Evolutionary conservation across 2,113 vertebrate species (phyloP), one percentile per base, ranked within the genome.

Genomic region (Aegithalos caudatus): DNA sequence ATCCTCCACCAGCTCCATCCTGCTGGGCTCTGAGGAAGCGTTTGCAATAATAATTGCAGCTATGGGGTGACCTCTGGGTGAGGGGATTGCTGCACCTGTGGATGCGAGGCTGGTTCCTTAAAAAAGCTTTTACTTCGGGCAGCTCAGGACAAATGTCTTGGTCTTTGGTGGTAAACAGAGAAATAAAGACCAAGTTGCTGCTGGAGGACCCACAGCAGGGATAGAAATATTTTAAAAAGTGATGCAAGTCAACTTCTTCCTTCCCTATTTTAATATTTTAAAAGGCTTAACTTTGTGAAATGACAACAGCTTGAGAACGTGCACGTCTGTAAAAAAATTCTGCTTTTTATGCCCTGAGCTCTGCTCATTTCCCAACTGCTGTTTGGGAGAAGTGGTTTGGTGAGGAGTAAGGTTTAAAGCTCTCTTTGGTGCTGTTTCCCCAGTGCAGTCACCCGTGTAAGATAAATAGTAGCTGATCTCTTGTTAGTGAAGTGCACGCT

Each of bases 381-480:
- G 25, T 15, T 60, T 24, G 38, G 61, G n/a, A 48, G 31, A 54
- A 87, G 45, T 2, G 35, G 18, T 3, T 37, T n/a, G 54, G 14
- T 22, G 65, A 89, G 70, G 81, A 72, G 3, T 1, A 29, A 65
- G 83, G 33, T 58, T 93, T 54, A 40, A 65, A 16, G 51, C 87
- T 88, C 81, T 77, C 79, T 22, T 31, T 0, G 2, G 38, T 28
- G 10, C 58, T 50, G 5, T 93, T 94, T 91, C 87, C 66, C 27
- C 54, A 31, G 14, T 9, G 71, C 92, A 92, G 62, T 72, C 94
- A 93, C 62, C 89, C 38, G 2, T 91, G 92, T 6, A 90, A 91
- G 81, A 94, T 38, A 71, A 90, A 89, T 45, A 92, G 94, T 24
- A 42, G 87, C 74, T 45, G 78, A 87, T 79, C 91, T 62, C 60